A percentile compares a stretch with the other conserved stretches of the same genome.
Evolutionary conservation across 1,140 invertebrate genomes (phyloP).

Genomic region (Pomacea maculata): DNA sequence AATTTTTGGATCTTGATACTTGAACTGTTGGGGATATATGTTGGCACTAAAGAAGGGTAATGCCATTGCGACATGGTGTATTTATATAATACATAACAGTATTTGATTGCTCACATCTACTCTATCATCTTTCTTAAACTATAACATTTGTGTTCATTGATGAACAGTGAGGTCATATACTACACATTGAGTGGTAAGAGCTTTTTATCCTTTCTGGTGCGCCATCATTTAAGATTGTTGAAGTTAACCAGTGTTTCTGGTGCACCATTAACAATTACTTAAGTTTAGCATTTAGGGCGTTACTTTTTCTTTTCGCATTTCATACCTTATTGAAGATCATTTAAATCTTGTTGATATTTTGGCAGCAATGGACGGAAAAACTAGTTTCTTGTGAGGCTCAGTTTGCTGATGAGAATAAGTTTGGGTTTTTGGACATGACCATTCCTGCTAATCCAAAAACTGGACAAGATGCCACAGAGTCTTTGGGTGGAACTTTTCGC

Average conservation of each 20-base stretch:
- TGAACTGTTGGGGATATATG: background rate
- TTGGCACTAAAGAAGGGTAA: background rate
- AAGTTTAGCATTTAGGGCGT: too few relatives aligned
- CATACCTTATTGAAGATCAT: background rate
- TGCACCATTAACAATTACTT: too few relatives aligned
- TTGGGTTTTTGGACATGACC: constrained; percentile 29
- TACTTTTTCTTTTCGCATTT: background rate
- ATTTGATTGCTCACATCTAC: background rate
- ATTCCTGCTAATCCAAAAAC: constrained; percentile 18
- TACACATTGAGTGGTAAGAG: too few relatives aligned
- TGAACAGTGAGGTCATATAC: too few relatives aligned
- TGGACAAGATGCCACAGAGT: constrained; percentile 35
- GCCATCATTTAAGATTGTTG: too few relatives aligned
- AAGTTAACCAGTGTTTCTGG: too few relatives aligned
- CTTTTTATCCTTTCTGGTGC: too few relatives aligned
- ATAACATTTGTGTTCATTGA: too few relatives aligned
- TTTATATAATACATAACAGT: background rate
- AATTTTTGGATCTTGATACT: background rate
- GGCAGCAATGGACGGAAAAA: constrained; percentile 37
- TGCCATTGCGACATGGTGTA: too few relatives aligned
- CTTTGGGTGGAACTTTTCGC: constrained; percentile 36
- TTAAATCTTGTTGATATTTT: background rate
- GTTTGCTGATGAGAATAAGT: constrained; percentile 43
- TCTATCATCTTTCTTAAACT: background rate
- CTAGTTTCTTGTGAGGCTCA: constrained; percentile 37